Evolutionary conservation across 1,140 invertebrate genomes (phyloP).

Genomic region (Hypsibius dujardini): DNA sequence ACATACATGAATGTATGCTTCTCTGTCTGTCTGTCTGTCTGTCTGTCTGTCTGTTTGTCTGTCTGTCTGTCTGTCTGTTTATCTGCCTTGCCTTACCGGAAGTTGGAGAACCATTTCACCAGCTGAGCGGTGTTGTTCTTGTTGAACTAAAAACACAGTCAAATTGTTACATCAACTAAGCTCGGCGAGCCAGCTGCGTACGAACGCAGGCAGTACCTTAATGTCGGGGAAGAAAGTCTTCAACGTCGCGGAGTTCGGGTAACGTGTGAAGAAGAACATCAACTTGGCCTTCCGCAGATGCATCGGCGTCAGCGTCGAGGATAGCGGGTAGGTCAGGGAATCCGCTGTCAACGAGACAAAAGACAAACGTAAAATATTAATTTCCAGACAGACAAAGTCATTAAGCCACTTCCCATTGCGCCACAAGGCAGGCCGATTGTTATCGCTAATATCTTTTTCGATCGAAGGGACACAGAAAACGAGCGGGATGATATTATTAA

Average conservation of each 20-base stretch:
- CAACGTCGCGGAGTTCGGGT: conserved; percentile 89
- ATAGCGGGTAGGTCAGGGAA: conserved; percentile 50
- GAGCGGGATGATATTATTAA: too few relatives aligned
- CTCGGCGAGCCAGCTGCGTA: too few relatives aligned
- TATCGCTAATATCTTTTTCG: too few relatives aligned
- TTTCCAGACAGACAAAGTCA: background rate
- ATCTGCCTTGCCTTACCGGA: conserved; percentile 54
- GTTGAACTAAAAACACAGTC: conserved; percentile 51
- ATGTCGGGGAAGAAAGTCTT: conserved; percentile 99
- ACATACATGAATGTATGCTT: too few relatives aligned
- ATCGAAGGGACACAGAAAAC: too few relatives aligned
- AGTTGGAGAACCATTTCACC: conserved; percentile 99
- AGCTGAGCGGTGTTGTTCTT: conserved; percentile 99
- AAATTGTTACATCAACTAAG: too few relatives aligned
- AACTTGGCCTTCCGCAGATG: conserved; percentile 98
- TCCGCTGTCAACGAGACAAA: background rate
- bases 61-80: too few relatives aligned
- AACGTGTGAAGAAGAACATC: conserved; percentile 99
- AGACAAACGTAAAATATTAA: background rate
- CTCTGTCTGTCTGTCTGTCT: too few relatives aligned
- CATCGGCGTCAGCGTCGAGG: conserved; percentile 92
- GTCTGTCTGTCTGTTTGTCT: too few relatives aligned
- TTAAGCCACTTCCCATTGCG: background rate
- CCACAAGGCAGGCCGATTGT: too few relatives aligned
- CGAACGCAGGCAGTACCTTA: conserved; percentile 36